Conservation (phyloP, 2,113 vertebrate species). For the Salvator merianae region DNA sequence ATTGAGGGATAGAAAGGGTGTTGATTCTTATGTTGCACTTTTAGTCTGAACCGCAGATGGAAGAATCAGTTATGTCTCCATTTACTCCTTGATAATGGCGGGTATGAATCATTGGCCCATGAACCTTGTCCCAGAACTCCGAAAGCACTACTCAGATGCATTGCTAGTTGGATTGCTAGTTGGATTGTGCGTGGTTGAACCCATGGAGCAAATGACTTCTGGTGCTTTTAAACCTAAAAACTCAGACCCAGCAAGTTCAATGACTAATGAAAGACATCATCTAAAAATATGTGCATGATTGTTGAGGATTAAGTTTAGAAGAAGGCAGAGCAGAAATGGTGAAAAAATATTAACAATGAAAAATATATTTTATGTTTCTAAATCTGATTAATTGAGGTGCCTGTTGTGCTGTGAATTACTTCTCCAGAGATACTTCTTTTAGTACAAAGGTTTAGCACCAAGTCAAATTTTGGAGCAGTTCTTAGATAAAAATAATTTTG, state of each 20-base stretch:
- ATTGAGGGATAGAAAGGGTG: neutral
- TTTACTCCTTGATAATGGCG: neutral
- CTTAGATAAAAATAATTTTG: too few species aligned
- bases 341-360: too few species aligned
- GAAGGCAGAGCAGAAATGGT: neutral
- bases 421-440: neutral
- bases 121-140: neutral
- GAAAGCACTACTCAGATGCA: neutral
- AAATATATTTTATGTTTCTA: neutral
- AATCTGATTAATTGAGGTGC: neutral
- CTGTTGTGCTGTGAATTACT: neutral
- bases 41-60: neutral
- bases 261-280: neutral
- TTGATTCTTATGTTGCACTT: neutral
- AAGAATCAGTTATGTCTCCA: neutral
- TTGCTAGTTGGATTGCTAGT: neutral
- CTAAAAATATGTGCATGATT: neutral
- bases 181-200: neutral
- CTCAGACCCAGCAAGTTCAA: neutral
- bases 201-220: neutral
- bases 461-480: neutral
- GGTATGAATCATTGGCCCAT: neutral
- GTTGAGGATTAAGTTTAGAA: neutral
- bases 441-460: neutral
- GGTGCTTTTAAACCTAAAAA: neutral